phyloP scores from a whole-genome alignment of 2,888 invertebrate genomes.

The Mimachlamys varia region DNA sequence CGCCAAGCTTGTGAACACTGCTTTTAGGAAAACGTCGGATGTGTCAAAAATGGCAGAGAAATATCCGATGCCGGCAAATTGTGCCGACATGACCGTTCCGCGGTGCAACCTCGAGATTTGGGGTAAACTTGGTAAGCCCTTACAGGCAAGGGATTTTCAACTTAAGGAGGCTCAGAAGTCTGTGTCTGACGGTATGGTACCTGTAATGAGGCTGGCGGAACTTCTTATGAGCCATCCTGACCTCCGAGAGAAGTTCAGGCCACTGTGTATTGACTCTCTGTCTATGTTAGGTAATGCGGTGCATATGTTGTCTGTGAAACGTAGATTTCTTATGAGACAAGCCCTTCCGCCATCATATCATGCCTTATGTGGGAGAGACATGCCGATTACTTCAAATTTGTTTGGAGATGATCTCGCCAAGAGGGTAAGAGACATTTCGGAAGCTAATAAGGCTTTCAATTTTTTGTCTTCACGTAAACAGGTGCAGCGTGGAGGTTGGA shows the following conservation, averaged over 20 bases:
- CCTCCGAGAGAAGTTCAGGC: too few relatives aligned
- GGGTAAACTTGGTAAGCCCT: neutral
- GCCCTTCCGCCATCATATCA: neutral
- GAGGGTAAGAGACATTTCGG: neutral
- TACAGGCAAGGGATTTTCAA: neutral
- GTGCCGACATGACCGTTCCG: neutral
- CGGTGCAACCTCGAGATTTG: slow-evolving; percentile 1
- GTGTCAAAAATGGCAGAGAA: neutral
- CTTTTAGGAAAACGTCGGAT: neutral
- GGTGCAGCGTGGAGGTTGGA: neutral
- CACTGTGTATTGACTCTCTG: too few relatives aligned
- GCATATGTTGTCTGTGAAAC: neutral
- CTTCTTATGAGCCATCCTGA: neutral
- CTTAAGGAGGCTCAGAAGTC: neutral
- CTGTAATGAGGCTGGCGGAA: neutral
- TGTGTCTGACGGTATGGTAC: neutral
- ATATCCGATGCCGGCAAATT: neutral
- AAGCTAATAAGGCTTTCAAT: neutral
- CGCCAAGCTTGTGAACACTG: neutral
- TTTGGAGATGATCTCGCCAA: neutral
- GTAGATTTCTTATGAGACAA: neutral
- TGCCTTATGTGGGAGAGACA: neutral
- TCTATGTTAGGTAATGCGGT: slow-evolving; percentile 11
- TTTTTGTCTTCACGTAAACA: neutral
- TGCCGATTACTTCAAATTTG: neutral